Evolutionary conservation across 2,888 invertebrate genomes (phyloP), one percentile per base, ranked within the genome.

Genomic region (Euphydryas editha): DNA sequence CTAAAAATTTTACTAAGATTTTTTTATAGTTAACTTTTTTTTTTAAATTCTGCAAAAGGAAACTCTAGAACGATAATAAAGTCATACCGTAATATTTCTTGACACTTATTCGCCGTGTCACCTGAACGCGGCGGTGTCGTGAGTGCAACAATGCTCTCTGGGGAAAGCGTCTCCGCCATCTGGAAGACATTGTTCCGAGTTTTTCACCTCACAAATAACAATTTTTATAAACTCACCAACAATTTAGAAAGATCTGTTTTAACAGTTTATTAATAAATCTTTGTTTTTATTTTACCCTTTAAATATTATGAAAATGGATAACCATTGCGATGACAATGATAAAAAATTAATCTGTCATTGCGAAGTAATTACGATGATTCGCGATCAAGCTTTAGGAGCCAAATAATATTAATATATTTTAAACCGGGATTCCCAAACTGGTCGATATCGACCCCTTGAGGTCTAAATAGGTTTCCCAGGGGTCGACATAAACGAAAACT

Each of bases 61-160:
- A 57, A 57, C 15, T 39, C 47, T 49, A 6, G 13, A 24, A 58
- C 15, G 49, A 30, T 44, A 59, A 42, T 49, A 63, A 42, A 58
- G 37, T 18, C 47, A 47, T 24, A 37, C 24, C 42, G 58, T 63
- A 58, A 39, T 63, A 13, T 20, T 51, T 24, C 51, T 20, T 58
- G 58, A 63, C 58, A 58, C 30, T 30, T 51, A 63, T 58, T 58
- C 30, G 37, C 58, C 24, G 57, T 20, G 58, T 17, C 58, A 44
- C 30, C 57, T 57, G 57, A 62, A 37, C 39, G 7, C 24, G 49
- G 37, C 39, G 63, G 39, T 20, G 58, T 42, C 30, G 58, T 58
- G 47, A 51, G 49, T 42, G 63, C 58, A 51, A 57, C 62, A 57
- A 36, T 63, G 47, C 42, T 20, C 42, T 24, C 58, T 15, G n/a